Percentiles rank a stretch among this genome's conserved stretches.
Conservation (phyloP, 1,140 invertebrate genomes). For the Bombus impatiens region DNA sequence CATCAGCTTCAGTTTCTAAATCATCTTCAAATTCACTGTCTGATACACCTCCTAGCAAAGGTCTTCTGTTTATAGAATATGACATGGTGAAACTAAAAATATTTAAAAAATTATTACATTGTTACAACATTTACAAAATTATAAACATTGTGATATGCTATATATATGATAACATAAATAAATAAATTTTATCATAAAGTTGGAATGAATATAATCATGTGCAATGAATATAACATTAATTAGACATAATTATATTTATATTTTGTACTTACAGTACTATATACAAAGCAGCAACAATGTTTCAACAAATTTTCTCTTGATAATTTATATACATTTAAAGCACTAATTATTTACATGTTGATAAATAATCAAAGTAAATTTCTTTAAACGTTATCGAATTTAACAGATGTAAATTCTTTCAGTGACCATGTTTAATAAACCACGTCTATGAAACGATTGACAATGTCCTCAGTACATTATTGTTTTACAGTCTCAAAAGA, state of each 20-base stretch:
- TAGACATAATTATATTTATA: not conserved
- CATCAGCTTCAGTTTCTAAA: conserved; percentile 78
- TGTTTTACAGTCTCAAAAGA: not conserved
- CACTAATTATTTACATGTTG: conserved; percentile 27
- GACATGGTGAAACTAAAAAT: conserved; percentile 74
- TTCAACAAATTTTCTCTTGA: not conserved
- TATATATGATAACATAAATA: not conserved
- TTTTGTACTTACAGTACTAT: conserved; percentile 18
- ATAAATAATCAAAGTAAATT: not conserved
- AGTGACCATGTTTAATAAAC: conserved; percentile 1
- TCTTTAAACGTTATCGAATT: not conserved
- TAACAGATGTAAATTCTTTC: not conserved
- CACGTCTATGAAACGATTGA: conserved; percentile 6
- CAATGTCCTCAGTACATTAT: not conserved
- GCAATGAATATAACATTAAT: not conserved
- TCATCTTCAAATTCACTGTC: conserved; percentile 82
- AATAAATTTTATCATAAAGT: not conserved
- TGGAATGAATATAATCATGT: not conserved
- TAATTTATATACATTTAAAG: not conserved
- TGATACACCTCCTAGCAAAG: conserved; percentile 77
- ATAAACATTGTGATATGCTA: not conserved
- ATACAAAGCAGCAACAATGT: not conserved
- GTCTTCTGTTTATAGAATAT: conserved; percentile 80
- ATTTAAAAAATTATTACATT: not conserved
- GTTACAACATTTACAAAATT: not conserved